phyloP scores from a whole-genome alignment of 2,113 vertebrate genomes.

The Platichthys flesus region DNA sequence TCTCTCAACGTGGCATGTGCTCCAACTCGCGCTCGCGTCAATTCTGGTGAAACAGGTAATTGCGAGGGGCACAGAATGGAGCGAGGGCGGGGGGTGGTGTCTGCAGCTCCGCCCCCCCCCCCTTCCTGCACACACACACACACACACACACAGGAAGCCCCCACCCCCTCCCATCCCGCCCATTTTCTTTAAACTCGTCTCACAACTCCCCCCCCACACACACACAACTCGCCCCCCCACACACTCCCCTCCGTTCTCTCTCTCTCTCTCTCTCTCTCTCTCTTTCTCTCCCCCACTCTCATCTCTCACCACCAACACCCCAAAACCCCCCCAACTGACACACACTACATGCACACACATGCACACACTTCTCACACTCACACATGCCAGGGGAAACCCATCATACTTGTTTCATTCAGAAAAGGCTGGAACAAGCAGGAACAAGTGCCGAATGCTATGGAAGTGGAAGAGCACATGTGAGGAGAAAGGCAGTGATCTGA shows the following conservation, averaged over 20 bases:
- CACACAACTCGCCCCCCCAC: no score
- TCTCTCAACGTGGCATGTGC: conserved; percentile 63
- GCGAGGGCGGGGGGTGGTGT: conserved; percentile 44
- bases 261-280: background rate
- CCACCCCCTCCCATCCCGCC: conserved; percentile 10
- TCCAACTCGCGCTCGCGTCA: conserved; percentile 57
- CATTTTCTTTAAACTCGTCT: conserved; percentile 17
- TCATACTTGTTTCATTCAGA: conserved; percentile 32
- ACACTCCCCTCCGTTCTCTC: background rate
- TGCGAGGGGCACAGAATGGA: conserved; percentile 46
- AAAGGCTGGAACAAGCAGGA: background rate
- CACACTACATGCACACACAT: background rate
- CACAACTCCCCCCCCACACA: background rate
- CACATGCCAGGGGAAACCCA: background rate
- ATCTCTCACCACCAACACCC: conserved; percentile 12
- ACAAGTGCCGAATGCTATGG: background rate
- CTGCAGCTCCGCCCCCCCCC: no score
- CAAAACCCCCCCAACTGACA: background rate
- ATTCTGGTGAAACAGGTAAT: conserved; percentile 74
- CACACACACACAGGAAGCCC: background rate
- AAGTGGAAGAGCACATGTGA: background rate
- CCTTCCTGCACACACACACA: conserved; percentile 23
- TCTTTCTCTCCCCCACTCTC: background rate
- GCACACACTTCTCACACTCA: background rate
- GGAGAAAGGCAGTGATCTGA: no score